These are phyloP conservation scores for Trididemnum clinides DNA, from an alignment of 23 tunicate genomes.

Conservation along the genomic window DNA sequence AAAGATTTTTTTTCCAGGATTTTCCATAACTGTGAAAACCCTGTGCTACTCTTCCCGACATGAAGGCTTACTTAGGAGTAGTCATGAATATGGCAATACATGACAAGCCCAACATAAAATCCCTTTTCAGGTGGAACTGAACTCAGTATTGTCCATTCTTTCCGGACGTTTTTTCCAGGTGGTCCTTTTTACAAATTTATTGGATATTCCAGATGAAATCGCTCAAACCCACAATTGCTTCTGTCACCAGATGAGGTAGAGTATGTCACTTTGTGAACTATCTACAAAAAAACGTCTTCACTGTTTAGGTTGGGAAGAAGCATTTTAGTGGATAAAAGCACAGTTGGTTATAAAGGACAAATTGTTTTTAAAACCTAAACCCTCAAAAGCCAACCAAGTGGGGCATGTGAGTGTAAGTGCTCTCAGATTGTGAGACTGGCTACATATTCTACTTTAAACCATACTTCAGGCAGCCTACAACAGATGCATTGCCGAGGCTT, in stretches of 20 bases:
- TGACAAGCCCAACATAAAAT: background rate
- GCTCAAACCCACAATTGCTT: background rate
- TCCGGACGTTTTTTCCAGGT: background rate
- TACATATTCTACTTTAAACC: background rate
- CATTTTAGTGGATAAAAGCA: conserved; percentile 6
- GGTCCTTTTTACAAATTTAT: background rate
- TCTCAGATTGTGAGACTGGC: background rate
- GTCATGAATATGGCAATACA: background rate
- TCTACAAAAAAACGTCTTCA: background rate
- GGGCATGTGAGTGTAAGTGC: too few relatives aligned
- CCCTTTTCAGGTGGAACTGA: background rate
- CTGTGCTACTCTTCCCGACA: background rate
- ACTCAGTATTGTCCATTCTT: too few relatives aligned
- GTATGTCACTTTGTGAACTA: background rate
- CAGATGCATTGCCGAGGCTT: background rate
- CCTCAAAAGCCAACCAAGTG: conserved; percentile 6
- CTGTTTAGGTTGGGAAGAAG: background rate
- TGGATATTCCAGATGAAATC: too few relatives aligned
- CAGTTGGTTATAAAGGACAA: conserved; percentile 12
- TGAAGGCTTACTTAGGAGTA: background rate
- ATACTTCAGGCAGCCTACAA: background rate
- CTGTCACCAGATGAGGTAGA: background rate
- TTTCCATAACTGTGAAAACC: too few relatives aligned
- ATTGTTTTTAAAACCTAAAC: conserved; percentile 3
- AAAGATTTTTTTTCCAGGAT: too few relatives aligned